Base-by-base conservation (phyloP, 1,140 invertebrate species). In the Cherax quadricarinatus region DNA sequence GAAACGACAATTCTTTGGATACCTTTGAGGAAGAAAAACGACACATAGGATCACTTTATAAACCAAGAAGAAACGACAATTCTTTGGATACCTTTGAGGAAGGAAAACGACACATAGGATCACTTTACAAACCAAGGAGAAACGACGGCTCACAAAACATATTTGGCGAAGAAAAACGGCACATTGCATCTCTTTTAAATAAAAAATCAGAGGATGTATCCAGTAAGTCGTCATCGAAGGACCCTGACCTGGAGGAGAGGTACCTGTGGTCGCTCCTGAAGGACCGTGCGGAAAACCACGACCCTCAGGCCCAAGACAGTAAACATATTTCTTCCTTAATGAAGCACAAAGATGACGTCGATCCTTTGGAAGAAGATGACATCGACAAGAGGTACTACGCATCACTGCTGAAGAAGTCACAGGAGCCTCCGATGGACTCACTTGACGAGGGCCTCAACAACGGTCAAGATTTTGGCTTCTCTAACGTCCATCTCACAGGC, bases 161-260 rank as follows among this genome's bases (percentile, higher is more conserved):
- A n/a, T n/a, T n/a, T n/a, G n/a, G n/a, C 30, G 86, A 88, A 88
- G 86, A 88, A 48, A 88, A 88, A 53, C 41, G 86, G 53, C 75
- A 88, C 30, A 21, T 88, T 79, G 86, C 48, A n/a, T 88, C 86
- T 16, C 86, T 88, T 48, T 53, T 57, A 5, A 79, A 53, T 5
- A 51, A 51, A 53, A 88, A 80, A 51, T 79, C 49, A 9, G 75
- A 79, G 16, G 75, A 66, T 66, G 5, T 81, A 5, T 57, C 51
- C n/a, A 80, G 53, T 57, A 4, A 86, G 6, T 0, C 14, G 10
- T 21, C 48, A 16, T n/a, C 66, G 12, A n/a, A 73, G 49, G 85
- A 73, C 5, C 62, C 21, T 5, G 62, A 14, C 62, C 9, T 57
- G 53, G 62, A 66, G 16, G 62, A 87, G 51, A 21, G 70, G 51